A percentile compares a stretch with the other conserved stretches of the same genome.
Evolutionary conservation across 2,888 invertebrate species (phyloP).

Genomic region (Dione vanillae): DNA sequence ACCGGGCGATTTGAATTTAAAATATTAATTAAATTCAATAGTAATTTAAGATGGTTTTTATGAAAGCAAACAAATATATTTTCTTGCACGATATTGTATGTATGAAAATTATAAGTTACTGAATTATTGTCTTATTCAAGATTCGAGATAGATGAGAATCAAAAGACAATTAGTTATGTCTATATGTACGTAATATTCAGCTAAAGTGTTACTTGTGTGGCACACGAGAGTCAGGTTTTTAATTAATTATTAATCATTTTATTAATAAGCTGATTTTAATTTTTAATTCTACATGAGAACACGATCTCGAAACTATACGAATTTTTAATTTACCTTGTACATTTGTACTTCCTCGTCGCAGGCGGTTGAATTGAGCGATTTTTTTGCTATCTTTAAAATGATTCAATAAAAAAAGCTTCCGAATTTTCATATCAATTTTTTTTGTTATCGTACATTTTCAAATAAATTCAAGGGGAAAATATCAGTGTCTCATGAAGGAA

Average conservation of each 20-base stretch:
- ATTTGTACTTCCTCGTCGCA: conserved; percentile 1
- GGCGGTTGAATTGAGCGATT: neutral
- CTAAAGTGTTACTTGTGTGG: neutral
- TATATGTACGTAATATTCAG: neutral
- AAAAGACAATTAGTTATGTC: neutral
- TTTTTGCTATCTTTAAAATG: neutral
- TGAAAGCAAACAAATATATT: neutral
- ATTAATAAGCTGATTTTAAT: conserved; percentile 4
- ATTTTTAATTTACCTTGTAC: conserved; percentile 9
- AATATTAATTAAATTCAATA: neutral
- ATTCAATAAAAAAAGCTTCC: neutral
- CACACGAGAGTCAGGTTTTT: conserved; percentile 3
- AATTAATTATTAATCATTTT: conserved; percentile 10
- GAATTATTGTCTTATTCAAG: neutral
- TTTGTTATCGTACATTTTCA: too few species aligned
- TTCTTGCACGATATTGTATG: neutral
- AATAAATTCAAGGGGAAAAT: too few species aligned
- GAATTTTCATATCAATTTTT: too few species aligned
- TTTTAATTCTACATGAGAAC: neutral
- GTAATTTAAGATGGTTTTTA: neutral
- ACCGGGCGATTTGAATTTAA: neutral
- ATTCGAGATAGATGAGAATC: neutral
- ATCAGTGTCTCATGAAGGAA: conserved; percentile 10
- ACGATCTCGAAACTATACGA: neutral
- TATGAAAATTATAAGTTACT: neutral